These are phyloP conservation scores for Erythrocebus patas DNA, from an alignment of 2,113 vertebrate species.

Conservation along the genomic window DNA sequence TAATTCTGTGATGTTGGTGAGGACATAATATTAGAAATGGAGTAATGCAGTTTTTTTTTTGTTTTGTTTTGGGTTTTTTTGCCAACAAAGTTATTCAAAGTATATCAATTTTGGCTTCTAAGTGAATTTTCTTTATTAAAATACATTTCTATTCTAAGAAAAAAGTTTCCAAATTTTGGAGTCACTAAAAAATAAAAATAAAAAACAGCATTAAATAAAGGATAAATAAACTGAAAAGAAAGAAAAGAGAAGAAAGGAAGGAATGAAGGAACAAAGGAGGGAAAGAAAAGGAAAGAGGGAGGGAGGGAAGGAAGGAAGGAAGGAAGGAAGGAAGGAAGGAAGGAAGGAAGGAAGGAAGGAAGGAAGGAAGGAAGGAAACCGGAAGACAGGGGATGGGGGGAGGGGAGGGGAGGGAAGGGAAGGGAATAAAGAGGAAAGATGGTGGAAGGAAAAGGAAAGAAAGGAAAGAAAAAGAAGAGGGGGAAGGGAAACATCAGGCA, in stretches of 20 bases:
- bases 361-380: not conserved
- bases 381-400: too few relatives aligned
- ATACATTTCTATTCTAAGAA: not conserved
- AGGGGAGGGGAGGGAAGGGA: fast-evolving
- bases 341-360: fast-evolving
- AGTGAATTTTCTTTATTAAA: not conserved
- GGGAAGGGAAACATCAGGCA: not conserved
- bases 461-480: too few relatives aligned
- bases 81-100: not conserved
- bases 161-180: not conserved
- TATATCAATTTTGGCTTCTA: not conserved
- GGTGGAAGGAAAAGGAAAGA: fast-evolving
- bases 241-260: not conserved
- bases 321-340: not conserved
- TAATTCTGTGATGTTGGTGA: not conserved
- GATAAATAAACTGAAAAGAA: not conserved
- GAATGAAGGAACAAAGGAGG: not conserved
- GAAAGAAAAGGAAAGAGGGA: fast-evolving
- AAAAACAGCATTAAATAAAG: not conserved
- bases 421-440: fast-evolving
- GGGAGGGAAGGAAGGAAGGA: fast-evolving
- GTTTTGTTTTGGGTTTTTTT: not conserved
- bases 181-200: not conserved
- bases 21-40: not conserved
- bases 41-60: not conserved